phyloP scores from a whole-genome alignment of 2,888 invertebrate species.

The Willowsia nigromaculata region DNA sequence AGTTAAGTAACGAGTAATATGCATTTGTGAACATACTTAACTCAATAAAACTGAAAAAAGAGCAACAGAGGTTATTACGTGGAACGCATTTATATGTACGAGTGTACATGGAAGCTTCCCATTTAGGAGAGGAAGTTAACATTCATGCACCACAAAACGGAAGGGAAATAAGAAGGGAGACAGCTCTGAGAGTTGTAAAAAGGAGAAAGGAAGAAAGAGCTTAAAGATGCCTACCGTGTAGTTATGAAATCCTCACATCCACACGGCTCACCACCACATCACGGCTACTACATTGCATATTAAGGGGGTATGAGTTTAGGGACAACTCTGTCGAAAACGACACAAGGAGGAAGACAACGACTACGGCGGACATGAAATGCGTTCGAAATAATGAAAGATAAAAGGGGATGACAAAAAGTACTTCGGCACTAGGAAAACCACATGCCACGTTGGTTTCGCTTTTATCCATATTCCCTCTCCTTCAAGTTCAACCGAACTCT shows the following conservation, averaged over 20 bases:
- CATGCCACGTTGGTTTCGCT: constrained; percentile 52
- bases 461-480: constrained; percentile 47
- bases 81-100: background rate
- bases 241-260: constrained; percentile 25
- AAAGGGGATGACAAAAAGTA: constrained; percentile 64
- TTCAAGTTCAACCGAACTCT: constrained; percentile 15
- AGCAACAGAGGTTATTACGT: constrained; percentile 3
- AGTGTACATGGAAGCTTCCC: background rate
- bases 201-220: background rate
- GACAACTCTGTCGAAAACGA: background rate
- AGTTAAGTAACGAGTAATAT: background rate
- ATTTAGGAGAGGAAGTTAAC: constrained; percentile 7
- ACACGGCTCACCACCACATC: background rate
- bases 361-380: constrained; percentile 40
- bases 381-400: constrained; percentile 66
- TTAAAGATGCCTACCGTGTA: constrained; percentile 31
- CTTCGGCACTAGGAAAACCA: constrained; percentile 58
- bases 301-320: background rate
- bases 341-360: background rate
- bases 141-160: background rate
- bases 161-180: background rate
- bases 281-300: background rate
- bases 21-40: constrained; percentile 2
- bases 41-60: constrained; percentile 9
- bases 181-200: background rate